Evolutionary conservation across 2,113 vertebrate genomes (phyloP).

Genomic region (Mystacornis crossleyi): DNA sequence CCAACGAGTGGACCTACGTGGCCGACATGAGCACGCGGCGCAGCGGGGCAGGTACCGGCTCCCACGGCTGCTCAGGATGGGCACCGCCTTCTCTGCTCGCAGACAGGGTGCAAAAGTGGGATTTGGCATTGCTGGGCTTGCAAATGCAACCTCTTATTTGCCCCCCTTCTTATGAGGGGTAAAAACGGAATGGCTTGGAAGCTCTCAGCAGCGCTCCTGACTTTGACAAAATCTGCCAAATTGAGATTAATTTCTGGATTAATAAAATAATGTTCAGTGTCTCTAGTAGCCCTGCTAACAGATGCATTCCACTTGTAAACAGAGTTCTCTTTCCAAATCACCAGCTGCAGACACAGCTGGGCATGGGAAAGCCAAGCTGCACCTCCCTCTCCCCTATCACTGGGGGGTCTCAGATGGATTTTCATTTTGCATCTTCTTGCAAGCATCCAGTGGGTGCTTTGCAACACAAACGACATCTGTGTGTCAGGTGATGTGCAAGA

Average conservation of each 20-base stretch:
- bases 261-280: neutral
- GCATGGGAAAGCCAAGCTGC: neutral
- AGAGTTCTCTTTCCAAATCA: neutral
- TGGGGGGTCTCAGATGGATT: neutral
- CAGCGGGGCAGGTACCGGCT: slow-evolving; percentile 89
- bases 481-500: neutral
- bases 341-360: neutral
- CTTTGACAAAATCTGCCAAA: neutral
- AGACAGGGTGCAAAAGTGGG: neutral
- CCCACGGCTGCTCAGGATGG: accelerated
- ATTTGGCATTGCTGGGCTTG: neutral
- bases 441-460: neutral
- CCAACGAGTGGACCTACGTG: slow-evolving; percentile 90
- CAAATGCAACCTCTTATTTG: neutral
- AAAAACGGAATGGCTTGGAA: neutral
- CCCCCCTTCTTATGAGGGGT: accelerated
- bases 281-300: neutral
- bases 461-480: neutral
- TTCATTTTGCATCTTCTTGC: neutral
- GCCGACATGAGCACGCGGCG: slow-evolving; percentile 96
- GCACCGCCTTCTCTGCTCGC: accelerated
- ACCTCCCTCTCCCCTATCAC: neutral
- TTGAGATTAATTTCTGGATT: neutral
- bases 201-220: neutral
- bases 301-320: neutral